phyloP scores from a whole-genome alignment of 1,140 invertebrate species.

The Euborellia annulipes region DNA sequence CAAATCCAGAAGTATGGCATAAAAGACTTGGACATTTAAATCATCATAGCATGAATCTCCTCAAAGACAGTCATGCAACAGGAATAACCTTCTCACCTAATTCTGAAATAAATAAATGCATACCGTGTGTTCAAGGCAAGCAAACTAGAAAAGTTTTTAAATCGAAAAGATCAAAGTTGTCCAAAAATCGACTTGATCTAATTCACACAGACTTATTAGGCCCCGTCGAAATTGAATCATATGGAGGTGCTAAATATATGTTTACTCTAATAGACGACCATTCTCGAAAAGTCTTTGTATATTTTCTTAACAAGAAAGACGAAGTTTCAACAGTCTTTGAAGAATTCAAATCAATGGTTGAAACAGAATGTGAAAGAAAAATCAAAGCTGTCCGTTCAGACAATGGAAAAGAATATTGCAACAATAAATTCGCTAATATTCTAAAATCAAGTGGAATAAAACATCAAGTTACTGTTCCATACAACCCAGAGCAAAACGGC shows the following conservation, averaged over 20 bases:
- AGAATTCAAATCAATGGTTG: slow-evolving; percentile 11
- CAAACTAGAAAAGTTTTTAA: too few relatives aligned
- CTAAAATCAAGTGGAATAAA: slow-evolving; percentile 13
- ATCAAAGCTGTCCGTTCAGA: slow-evolving; percentile 1
- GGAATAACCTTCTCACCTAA: too few relatives aligned
- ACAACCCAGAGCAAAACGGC: slow-evolving; percentile 28
- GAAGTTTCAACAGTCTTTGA: slow-evolving; percentile 22
- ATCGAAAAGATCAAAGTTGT: too few relatives aligned
- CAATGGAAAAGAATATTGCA: slow-evolving; percentile 1
- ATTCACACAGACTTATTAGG: too few relatives aligned
- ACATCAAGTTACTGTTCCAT: slow-evolving; percentile 16
- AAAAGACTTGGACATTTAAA: too few relatives aligned
- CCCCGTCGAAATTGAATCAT: too few relatives aligned
- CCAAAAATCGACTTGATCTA: too few relatives aligned
- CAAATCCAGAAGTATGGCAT: too few relatives aligned
- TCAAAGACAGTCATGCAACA: too few relatives aligned
- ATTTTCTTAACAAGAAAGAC: slow-evolving; percentile 26
- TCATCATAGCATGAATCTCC: too few relatives aligned
- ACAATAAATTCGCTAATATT: slow-evolving; percentile 1
- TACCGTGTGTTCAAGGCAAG: too few relatives aligned
- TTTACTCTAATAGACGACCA: slow-evolving; percentile 29
- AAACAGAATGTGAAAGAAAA: background rate
- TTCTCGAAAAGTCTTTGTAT: slow-evolving; percentile 24
- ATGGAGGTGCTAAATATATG: slow-evolving; percentile 27
- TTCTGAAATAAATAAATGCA: too few relatives aligned